These are phyloP conservation scores for Dryoscopus gambensis DNA, from an alignment of 2,113 vertebrate species.

Conservation along the genomic window DNA sequence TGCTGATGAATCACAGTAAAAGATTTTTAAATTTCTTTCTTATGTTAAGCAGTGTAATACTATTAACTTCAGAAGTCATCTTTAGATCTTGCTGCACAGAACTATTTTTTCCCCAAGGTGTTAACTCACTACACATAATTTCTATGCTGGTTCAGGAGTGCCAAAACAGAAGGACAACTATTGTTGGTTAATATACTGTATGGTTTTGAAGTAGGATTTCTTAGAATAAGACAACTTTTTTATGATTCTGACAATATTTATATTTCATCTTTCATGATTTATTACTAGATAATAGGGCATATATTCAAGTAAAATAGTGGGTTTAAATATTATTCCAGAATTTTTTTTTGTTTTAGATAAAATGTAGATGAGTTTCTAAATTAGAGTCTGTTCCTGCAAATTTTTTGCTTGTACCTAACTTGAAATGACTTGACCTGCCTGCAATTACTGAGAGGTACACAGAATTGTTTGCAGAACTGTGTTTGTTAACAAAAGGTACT, in stretches of 20 bases:
- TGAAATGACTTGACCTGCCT: neutral
- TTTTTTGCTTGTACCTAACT: neutral
- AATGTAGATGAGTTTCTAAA: constrained; percentile 6
- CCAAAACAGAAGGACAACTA: constrained; percentile 43
- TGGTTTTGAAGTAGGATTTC: constrained; percentile 56
- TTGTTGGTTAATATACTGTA: constrained; percentile 30
- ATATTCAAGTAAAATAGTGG: constrained; percentile 56
- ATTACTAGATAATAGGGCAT: constrained; percentile 59
- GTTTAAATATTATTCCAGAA: constrained; percentile 39
- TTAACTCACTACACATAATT: constrained; percentile 32
- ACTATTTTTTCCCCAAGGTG: neutral
- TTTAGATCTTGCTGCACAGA: constrained; percentile 33
- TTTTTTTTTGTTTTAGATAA: neutral
- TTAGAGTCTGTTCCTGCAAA: neutral
- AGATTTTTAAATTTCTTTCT: constrained; percentile 40
- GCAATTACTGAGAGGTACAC: neutral
- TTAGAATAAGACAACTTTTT: constrained; percentile 64
- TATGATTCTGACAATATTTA: constrained; percentile 67
- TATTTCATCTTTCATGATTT: constrained; percentile 60
- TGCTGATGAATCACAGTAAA: constrained; percentile 49
- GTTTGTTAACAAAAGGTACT: neutral
- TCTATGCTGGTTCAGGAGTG: constrained; percentile 45
- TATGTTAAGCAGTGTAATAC: constrained; percentile 35
- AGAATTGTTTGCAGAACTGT: neutral
- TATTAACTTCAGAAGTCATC: constrained; percentile 39